Evolutionary conservation across 1,140 invertebrate genomes (phyloP).

Genomic region (Drosophila pruinosa): DNA sequence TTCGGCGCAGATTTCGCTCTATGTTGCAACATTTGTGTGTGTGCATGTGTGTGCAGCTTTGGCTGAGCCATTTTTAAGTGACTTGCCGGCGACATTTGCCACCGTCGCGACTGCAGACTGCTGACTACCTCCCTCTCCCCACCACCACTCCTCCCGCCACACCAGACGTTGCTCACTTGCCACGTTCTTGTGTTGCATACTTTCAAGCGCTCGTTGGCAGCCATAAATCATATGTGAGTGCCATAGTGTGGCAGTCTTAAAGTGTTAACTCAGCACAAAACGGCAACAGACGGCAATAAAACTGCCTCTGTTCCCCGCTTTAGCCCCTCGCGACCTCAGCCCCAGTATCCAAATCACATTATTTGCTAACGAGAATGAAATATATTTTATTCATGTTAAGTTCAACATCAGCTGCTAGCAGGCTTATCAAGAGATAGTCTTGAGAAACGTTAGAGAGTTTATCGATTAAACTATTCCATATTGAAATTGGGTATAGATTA

Average conservation of each 20-base stretch:
- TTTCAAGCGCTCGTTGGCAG: conserved; percentile 54
- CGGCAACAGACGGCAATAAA: conserved; percentile 32
- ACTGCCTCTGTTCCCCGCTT: neutral
- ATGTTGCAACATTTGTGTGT: conserved; percentile 11
- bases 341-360: conserved; percentile 24
- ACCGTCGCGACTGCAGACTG: conserved; percentile 24
- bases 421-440: neutral
- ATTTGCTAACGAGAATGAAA: neutral
- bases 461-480: too few species aligned
- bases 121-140: neutral
- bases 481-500: too few species aligned
- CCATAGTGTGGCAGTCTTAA: conserved; percentile 57
- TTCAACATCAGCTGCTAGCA: neutral
- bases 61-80: conserved; percentile 73
- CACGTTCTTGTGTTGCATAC: conserved; percentile 62
- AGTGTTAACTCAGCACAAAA: conserved; percentile 72
- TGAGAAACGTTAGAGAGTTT: neutral
- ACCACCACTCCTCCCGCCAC: neutral
- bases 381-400: neutral
- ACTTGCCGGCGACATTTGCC: conserved; percentile 68
- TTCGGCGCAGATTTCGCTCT: conserved; percentile 47
- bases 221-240: conserved; percentile 67
- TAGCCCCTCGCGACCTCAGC: neutral
- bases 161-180: conserved; percentile 19
- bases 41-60: conserved; percentile 48